Base-by-base conservation (phyloP, 2,113 vertebrate species). In the Micronisus gabar region DNA sequence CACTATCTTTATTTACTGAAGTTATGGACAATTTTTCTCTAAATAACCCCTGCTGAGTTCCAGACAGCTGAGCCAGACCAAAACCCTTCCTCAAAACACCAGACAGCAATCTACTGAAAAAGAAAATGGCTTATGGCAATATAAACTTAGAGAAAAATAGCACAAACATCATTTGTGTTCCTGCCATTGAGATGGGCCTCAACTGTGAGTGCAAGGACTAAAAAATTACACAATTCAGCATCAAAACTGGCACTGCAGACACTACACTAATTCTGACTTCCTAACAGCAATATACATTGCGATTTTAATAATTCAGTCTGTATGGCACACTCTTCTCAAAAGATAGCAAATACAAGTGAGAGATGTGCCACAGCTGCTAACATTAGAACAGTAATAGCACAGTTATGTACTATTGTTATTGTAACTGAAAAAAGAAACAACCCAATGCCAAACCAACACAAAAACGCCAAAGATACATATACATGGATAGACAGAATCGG, bases 351-450 rank as follows among this genome's bases (percentile, higher is more conserved):
- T 52, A n/a, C 41, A 16, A 95, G 80, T 19, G n/a, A 50, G 55
- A 93, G 87, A 84, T 70, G 75, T 59, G 81, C 67, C 68, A 73
- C 88, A 94, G 87, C 88, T 95, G 94, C 95, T 50, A 45, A 43
- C 27, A n/a, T 0, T 23, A 27, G 47, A 96, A 94, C 83, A 95
- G 70, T 38, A 92, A 81, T 48, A 65, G 61, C 65, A 90, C 34
- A 96, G 76, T 95, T 53, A 63, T 26, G 43, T 34, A 81, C 76
- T 61, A 53, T 17, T 29, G 34, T 45, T 65, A 87, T n/a, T 92
- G 53, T 27, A 81, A 61, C 29, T 13, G 17, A 4, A 47, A 52
- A 17, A 25, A 38, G 40, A 11, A 52, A 52, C 27, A 23, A 53
- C 26, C 6, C 19, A 32, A 40, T 25, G 15, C 52, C 52, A 53